Evolutionary conservation across 2,888 invertebrate species (phyloP).

Genomic region (Eupeodes luniger): DNA sequence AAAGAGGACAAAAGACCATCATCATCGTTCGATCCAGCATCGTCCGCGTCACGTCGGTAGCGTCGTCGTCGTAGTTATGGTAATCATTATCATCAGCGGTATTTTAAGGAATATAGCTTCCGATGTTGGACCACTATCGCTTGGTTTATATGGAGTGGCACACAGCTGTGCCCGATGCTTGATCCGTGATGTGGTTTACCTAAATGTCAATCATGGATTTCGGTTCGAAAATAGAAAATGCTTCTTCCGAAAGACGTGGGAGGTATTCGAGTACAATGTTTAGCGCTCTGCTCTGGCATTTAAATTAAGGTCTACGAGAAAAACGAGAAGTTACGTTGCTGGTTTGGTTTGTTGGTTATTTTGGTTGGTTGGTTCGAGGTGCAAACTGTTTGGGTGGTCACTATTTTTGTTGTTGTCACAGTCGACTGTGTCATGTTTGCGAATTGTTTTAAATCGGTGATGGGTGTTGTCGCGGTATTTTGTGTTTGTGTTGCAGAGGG

Average conservation of each 20-base stretch:
- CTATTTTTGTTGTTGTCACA: background rate
- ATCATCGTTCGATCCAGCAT: background rate
- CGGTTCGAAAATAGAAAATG: conserved; percentile 34
- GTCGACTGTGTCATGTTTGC: conserved; percentile 42
- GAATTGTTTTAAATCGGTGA: conserved; percentile 49
- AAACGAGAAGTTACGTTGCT: background rate
- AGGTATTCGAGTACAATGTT: conserved; percentile 3
- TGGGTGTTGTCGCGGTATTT: background rate
- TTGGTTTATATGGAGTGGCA: conserved; percentile 2
- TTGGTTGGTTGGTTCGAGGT: conserved; percentile 14
- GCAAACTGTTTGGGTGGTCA: conserved; percentile 70
- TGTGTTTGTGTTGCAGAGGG: background rate
- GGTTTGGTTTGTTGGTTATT: too few species aligned
- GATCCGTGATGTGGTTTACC: conserved; percentile 66
- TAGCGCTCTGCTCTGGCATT: background rate
- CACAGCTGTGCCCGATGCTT: conserved; percentile 53
- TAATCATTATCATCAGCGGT: conserved; percentile 68
- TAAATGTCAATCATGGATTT: conserved; percentile 66
- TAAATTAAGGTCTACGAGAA: background rate
- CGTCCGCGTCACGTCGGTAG: too few species aligned
- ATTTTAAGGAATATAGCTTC: conserved; percentile 70
- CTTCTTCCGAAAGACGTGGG: conserved; percentile 37
- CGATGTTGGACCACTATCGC: conserved; percentile 42
- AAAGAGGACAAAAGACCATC: conserved; percentile 67
- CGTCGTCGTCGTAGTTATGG: conserved; percentile 11